These are phyloP conservation scores for Eurytoma californica DNA, from an alignment of 2,888 invertebrate genomes.

Conservation along the genomic window DNA sequence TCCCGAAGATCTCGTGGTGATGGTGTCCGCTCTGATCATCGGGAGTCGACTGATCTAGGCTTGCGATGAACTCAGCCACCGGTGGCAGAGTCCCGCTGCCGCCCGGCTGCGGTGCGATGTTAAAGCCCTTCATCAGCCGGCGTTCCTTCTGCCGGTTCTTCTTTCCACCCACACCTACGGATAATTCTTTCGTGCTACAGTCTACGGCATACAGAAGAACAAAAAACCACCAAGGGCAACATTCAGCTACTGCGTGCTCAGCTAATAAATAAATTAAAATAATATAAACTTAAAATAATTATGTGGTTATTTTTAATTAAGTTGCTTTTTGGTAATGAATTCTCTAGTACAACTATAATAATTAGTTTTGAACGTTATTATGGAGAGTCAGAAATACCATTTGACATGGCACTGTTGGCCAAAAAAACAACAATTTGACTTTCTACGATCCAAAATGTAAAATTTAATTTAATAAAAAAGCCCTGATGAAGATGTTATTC, in stretches of 20 bases:
- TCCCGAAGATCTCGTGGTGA: slow-evolving; percentile 80
- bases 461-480: too few species aligned
- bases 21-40: slow-evolving; percentile 74
- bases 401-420: too few species aligned
- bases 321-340: slow-evolving; percentile 1
- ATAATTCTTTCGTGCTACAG: slow-evolving; percentile 70
- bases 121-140: slow-evolving; percentile 95
- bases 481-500: too few species aligned
- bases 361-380: too few species aligned
- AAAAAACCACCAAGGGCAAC: slow-evolving; percentile 50
- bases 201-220: slow-evolving; percentile 64
- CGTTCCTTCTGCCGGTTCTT: slow-evolving; percentile 95
- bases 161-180: slow-evolving; percentile 89
- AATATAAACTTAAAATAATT: too few species aligned
- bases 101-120: slow-evolving; percentile 85
- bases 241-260: slow-evolving; percentile 52
- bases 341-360: too few species aligned
- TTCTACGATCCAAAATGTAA: too few species aligned
- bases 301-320: not conserved
- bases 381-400: too few species aligned
- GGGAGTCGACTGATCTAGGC: slow-evolving; percentile 80
- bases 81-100: slow-evolving; percentile 79
- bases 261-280: slow-evolving; percentile 59
- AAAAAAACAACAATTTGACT: too few species aligned
- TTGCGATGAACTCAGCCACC: slow-evolving; percentile 87